Conservation (phyloP, 2,888 invertebrate genomes). For the Ellobium chinense region DNA sequence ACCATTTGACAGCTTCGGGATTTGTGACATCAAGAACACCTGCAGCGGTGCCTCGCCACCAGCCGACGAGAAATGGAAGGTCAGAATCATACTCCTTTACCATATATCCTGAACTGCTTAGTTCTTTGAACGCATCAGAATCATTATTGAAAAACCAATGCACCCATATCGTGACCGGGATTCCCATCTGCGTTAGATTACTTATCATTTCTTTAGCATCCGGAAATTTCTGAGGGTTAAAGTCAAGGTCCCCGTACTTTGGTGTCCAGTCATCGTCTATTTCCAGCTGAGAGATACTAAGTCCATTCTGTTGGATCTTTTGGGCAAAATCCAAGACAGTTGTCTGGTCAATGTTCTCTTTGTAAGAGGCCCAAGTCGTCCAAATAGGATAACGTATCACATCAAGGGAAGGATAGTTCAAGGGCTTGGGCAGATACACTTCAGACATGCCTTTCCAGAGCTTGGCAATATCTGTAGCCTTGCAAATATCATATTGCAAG, state of each 20-base stretch:
- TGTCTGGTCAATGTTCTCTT: constrained; percentile 84
- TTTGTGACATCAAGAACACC: constrained; percentile 94
- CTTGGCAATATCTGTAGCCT: constrained; percentile 55
- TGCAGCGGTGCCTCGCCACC: constrained; percentile 87
- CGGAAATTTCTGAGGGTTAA: constrained; percentile 86
- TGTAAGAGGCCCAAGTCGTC: constrained; percentile 93
- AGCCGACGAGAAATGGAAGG: constrained; percentile 82
- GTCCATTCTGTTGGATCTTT: constrained; percentile 61
- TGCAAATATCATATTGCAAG: constrained; percentile 56
- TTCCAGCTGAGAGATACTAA: constrained; percentile 81
- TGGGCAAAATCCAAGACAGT: constrained; percentile 65
- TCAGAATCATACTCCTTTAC: constrained; percentile 16
- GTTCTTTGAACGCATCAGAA: constrained; percentile 85
- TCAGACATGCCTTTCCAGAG: constrained; percentile 80
- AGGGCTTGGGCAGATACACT: constrained; percentile 84
- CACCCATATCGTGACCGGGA: constrained; percentile 89
- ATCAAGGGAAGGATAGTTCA: constrained; percentile 83
- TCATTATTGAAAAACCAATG: constrained; percentile 83
- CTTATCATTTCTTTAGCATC: constrained; percentile 84
- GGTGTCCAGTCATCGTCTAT: constrained; percentile 92
- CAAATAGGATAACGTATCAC: constrained; percentile 91
- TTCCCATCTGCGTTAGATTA: constrained; percentile 83
- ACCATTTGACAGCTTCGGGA: constrained; percentile 89
- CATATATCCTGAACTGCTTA: constrained; percentile 36
- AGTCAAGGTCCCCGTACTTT: constrained; percentile 90